These are phyloP conservation scores for Macaca mulatta DNA, from an alignment of 2,113 vertebrate species.

Conservation along the genomic window DNA sequence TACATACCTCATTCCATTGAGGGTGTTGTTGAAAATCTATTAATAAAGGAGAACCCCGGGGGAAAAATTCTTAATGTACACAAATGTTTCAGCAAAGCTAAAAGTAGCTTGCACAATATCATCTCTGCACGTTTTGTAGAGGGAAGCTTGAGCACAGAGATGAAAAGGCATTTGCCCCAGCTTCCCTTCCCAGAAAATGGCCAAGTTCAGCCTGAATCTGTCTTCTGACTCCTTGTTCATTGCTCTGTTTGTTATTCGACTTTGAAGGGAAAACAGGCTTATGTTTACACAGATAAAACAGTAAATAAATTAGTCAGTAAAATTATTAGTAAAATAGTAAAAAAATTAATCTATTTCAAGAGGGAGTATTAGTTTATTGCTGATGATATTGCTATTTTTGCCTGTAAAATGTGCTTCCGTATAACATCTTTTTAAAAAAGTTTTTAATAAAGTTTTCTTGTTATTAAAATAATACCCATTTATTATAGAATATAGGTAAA, in stretches of 20 bases:
- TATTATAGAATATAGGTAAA: slow-evolving; percentile 1
- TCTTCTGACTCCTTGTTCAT: background rate
- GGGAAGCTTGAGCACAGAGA: background rate
- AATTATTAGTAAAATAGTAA: too few species aligned
- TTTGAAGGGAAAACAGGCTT: slow-evolving; percentile 38
- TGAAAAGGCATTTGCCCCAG: background rate
- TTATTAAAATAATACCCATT: slow-evolving; percentile 46
- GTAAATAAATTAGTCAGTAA: too few species aligned
- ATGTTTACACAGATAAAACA: background rate
- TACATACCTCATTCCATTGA: background rate
- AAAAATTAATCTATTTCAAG: slow-evolving; percentile 63
- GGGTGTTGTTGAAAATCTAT: background rate
- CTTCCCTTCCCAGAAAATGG: background rate
- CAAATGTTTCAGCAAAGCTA: background rate
- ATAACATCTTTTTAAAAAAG: slow-evolving; percentile 33
- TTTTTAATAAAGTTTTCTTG: slow-evolving; percentile 54
- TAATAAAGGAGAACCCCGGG: background rate
- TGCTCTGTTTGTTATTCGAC: background rate
- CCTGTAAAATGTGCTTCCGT: slow-evolving; percentile 34
- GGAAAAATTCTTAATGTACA: background rate
- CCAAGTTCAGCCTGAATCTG: background rate
- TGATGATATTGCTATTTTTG: slow-evolving; percentile 63
- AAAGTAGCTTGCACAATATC: background rate
- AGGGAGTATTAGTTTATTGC: slow-evolving; percentile 58
- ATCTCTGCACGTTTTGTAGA: background rate